Evolutionary conservation across 2,797 vertebrate genomes (phyloP), one percentile per base, ranked within the genome.

Genomic region (Enteromius afrohamiltoni): DNA sequence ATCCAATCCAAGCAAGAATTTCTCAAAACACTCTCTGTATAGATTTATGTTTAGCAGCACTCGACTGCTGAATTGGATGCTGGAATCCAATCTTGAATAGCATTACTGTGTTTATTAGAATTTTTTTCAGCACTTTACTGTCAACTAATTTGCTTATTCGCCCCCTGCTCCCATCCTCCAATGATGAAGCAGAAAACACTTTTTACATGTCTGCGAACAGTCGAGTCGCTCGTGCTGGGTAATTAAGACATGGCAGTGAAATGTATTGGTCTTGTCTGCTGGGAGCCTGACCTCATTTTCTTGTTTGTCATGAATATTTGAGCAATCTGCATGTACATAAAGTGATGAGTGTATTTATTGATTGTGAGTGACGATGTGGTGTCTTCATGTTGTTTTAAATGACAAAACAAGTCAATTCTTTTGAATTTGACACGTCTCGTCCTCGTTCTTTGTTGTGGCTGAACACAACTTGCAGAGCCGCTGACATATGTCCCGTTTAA

Each of bases 241-340:
- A 93, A 94, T 94, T 90, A 94, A 93, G 83, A 75, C 85, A 58
- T 89, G 90, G 86, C 90, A 88, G 91, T 88, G 88, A 85, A 90
- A 88, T 82, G 86, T 88, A 92, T 92, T 91, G 80, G 90, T 83
- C 85, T 87, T 89, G 86, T 87, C 88, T 87, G 75, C 75, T 85
- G 86, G 76, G 85, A 86, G 83, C 83, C 88, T 88, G 90, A 92
- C 91, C 91, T 90, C 86, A 86, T 93, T 92, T 92, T 89, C 90
- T 88, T 92, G 89, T 94, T 94, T 92, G 91, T 92, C 90, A 91
- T 93, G 91, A 93, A 94, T 94, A 93, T 94, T 93, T 93, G 88
- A 93, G 90, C 58, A 64, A 90, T 91, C 90, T 88, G 87, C 90
- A 87, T 92, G 91, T 92, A 90, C 88, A 89, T 91, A 85, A 91